Evolutionary conservation across 2,888 invertebrate genomes (phyloP).

Genomic region (Drosophila meridiana): DNA sequence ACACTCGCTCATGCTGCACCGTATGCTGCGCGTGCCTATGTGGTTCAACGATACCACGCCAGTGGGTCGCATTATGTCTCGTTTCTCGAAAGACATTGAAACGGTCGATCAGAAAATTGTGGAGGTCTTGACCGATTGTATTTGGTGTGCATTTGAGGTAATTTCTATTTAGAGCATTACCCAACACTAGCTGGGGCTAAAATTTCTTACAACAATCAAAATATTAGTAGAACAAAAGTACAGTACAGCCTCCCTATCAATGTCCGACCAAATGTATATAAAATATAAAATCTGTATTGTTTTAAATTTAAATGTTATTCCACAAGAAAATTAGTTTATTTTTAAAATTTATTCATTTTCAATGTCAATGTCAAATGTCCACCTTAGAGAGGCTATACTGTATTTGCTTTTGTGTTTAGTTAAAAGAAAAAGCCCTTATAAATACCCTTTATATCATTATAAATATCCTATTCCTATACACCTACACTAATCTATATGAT

Average conservation of each 20-base stretch:
- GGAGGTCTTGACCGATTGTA: slow-evolving; percentile 86
- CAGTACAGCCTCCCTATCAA: slow-evolving; percentile 2
- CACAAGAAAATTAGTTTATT: not conserved
- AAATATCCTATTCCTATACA: not conserved
- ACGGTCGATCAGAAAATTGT: slow-evolving; percentile 84
- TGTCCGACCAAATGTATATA: not conserved
- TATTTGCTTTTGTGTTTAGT: not conserved
- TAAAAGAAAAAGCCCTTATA: not conserved
- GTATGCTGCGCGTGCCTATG: slow-evolving; percentile 86
- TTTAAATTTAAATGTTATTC: not conserved
- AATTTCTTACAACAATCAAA: slow-evolving; percentile 17
- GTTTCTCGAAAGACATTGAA: slow-evolving; percentile 86
- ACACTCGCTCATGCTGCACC: slow-evolving; percentile 85
- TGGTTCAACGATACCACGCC: slow-evolving; percentile 88
- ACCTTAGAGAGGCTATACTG: slow-evolving; percentile 1
- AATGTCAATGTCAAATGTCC: not conserved
- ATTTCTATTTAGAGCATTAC: slow-evolving; percentile 16
- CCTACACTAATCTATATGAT: slow-evolving; percentile 3
- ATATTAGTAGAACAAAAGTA: not conserved
- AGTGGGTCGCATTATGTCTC: slow-evolving; percentile 87
- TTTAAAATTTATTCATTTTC: not conserved
- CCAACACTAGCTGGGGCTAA: not conserved
- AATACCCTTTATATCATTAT: slow-evolving; percentile 2
- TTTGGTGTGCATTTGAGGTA: slow-evolving; percentile 88
- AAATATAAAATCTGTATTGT: not conserved